Evolutionary conservation across 2,113 vertebrate species (phyloP).

Genomic region (Rhea pennata): DNA sequence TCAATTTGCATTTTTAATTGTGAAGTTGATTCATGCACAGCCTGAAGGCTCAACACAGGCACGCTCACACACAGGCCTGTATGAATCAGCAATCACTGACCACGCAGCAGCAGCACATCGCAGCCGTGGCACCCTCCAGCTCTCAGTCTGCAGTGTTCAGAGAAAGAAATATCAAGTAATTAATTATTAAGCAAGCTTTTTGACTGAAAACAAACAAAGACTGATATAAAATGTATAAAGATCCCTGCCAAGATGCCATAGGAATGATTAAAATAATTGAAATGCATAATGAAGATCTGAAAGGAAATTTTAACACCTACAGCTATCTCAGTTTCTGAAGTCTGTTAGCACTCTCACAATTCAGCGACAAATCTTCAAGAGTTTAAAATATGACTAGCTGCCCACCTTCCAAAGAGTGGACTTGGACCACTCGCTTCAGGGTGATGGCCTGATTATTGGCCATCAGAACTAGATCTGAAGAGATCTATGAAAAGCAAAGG

Average conservation of each 20-base stretch:
- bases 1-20: background rate
- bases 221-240: background rate
- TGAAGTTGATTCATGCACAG: fast-evolving
- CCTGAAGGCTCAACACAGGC: background rate
- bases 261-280: background rate
- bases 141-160: background rate
- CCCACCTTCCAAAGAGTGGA: background rate
- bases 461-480: background rate
- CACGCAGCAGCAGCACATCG: background rate
- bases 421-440: background rate
- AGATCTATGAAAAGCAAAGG: background rate
- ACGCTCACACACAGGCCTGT: background rate
- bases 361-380: background rate
- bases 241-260: background rate
- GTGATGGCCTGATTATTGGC: background rate
- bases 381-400: fast-evolving
- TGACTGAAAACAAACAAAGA: background rate
- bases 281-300: background rate
- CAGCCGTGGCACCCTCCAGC: background rate
- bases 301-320: background rate
- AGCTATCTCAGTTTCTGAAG: background rate
- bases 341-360: background rate
- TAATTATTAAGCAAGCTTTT: slow-evolving; percentile 18
- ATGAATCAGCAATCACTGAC: slow-evolving; percentile 10
- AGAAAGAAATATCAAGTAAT: background rate